phyloP scores from a whole-genome alignment of 2,113 vertebrate genomes.

The Edolisoma coerulescens region DNA sequence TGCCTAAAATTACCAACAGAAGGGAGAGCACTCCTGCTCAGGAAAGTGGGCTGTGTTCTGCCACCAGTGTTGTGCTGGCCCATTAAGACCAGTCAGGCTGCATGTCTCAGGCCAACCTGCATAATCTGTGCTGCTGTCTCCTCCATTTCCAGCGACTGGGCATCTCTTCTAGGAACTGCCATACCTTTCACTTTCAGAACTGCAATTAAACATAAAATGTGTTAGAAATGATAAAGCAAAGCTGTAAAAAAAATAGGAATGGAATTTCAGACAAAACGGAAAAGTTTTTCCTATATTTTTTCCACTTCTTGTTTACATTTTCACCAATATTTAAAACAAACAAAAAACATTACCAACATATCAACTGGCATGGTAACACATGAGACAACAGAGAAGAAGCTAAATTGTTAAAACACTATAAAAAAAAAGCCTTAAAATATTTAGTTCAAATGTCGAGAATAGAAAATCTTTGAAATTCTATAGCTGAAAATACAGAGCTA shows the following conservation, averaged over 20 bases:
- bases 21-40: background rate
- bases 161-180: background rate
- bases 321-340: background rate
- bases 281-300: background rate
- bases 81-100: background rate
- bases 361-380: background rate
- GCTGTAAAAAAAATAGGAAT: background rate
- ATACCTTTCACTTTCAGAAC: background rate
- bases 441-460: background rate
- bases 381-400: background rate
- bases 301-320: background rate
- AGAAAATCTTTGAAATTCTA: background rate
- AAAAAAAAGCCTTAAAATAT: background rate
- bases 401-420: background rate
- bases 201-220: background rate
- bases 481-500: background rate
- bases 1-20: background rate
- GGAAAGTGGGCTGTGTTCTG: background rate
- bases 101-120: background rate
- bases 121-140: background rate
- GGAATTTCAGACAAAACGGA: background rate
- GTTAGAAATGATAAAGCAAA: background rate
- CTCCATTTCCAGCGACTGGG: background rate
- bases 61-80: accelerated
- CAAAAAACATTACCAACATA: background rate